Conservation (phyloP, 2,888 invertebrate species). For the Cactoblastis cactorum region DNA sequence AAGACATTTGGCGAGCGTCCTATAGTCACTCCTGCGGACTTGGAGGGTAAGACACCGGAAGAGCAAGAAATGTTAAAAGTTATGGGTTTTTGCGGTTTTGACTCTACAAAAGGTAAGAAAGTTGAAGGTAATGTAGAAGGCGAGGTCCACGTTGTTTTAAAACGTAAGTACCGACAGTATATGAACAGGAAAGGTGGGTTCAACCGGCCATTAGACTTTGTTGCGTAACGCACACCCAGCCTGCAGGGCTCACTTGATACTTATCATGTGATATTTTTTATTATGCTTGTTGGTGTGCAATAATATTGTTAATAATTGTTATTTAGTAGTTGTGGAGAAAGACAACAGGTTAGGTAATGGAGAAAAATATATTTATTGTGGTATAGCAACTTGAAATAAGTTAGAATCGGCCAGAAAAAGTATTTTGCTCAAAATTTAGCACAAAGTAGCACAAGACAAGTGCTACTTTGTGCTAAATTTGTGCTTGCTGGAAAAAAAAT, state of each 20-base stretch:
- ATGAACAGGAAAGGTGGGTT: slow-evolving; percentile 99
- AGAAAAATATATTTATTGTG: too few species aligned
- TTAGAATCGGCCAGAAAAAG: too few species aligned
- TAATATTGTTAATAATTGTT: not conserved
- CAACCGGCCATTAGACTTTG: slow-evolving; percentile 98
- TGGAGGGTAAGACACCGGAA: slow-evolving; percentile 93
- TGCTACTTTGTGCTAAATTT: too few species aligned
- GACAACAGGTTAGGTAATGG: too few species aligned
- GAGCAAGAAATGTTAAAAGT: slow-evolving; percentile 96
- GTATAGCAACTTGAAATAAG: too few species aligned
- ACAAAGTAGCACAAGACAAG: too few species aligned
- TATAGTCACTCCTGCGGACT: slow-evolving; percentile 87
- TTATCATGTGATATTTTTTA: slow-evolving; percentile 38
- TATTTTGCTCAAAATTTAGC: too few species aligned
- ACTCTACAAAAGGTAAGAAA: slow-evolving; percentile 97
- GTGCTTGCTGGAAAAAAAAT: too few species aligned
- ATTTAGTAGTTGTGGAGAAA: not conserved
- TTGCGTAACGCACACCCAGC: slow-evolving; percentile 80
- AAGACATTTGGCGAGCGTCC: slow-evolving; percentile 80
- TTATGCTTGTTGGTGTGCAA: slow-evolving; percentile 19
- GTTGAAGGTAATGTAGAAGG: slow-evolving; percentile 96
- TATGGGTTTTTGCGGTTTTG: slow-evolving; percentile 98
- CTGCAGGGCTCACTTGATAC: slow-evolving; percentile 5
- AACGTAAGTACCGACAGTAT: slow-evolving; percentile 98
- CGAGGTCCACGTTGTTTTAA: slow-evolving; percentile 96